These are phyloP conservation scores for Odontophorus gujanensis DNA, from an alignment of 2,113 vertebrate genomes.

Conservation along the genomic window DNA sequence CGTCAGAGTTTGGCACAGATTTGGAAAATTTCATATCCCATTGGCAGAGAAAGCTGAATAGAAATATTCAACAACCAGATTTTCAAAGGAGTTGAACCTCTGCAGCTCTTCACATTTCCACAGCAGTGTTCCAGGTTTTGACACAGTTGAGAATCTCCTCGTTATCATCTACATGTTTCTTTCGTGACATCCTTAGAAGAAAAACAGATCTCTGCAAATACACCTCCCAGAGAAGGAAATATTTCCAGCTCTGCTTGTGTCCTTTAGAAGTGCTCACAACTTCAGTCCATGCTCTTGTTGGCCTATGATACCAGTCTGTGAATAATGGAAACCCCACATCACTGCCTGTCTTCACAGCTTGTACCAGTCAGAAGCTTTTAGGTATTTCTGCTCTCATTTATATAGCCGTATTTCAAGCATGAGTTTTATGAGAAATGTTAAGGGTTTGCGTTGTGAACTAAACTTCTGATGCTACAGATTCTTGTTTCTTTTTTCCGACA, in stretches of 20 bases:
- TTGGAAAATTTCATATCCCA: constrained; percentile 15
- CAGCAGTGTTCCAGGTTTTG: not conserved
- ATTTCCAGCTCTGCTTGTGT: not conserved
- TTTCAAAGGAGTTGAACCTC: constrained; percentile 3
- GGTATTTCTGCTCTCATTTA: not conserved
- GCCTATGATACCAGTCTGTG: rapidly evolving
- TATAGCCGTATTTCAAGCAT: not conserved
- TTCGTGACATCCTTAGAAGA: not conserved
- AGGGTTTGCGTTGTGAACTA: not conserved
- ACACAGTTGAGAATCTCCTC: not conserved
- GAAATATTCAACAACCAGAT: not conserved
- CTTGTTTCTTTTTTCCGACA: not conserved
- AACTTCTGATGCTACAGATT: not conserved
- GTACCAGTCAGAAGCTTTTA: not conserved
- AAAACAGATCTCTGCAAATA: not conserved
- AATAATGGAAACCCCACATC: not conserved
- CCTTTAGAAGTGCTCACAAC: not conserved
- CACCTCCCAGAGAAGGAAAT: not conserved
- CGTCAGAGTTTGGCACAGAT: constrained; percentile 6
- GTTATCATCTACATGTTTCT: not conserved
- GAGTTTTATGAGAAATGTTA: not conserved
- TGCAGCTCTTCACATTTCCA: constrained; percentile 7
- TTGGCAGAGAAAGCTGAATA: not conserved
- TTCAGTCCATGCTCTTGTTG: rapidly evolving
- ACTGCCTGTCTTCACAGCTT: not conserved